A percentile compares a stretch with the other conserved stretches of the same genome.
phyloP scores from a whole-genome alignment of 2,113 vertebrate species.

The Alexandromys fortis region DNA sequence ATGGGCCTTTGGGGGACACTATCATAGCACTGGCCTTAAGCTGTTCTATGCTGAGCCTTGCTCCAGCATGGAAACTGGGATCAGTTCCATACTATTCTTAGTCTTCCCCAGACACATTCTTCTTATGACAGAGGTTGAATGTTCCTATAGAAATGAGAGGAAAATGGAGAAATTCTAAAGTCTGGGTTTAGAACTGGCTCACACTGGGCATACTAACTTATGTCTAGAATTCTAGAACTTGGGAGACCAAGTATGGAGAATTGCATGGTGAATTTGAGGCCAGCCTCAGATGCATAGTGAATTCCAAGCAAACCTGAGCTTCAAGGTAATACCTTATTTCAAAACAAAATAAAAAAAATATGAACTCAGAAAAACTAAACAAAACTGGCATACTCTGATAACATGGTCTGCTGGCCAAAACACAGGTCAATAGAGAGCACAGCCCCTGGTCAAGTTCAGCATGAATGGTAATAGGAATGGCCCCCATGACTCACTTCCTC shows the following conservation, averaged over 20 bases:
- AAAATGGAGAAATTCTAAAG: background rate
- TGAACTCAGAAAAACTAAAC: background rate
- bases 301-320: background rate
- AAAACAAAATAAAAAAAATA: background rate
- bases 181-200: background rate
- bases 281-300: background rate
- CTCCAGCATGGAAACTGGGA: background rate
- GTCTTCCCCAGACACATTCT: background rate
- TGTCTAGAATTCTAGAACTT: background rate
- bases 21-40: background rate
- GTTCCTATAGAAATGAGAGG: background rate
- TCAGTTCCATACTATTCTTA: background rate
- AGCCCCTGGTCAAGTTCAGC: background rate
- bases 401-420: background rate
- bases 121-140: background rate
- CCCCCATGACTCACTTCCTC: background rate
- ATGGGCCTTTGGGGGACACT: background rate
- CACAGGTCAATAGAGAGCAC: background rate
- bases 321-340: background rate
- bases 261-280: background rate
- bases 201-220: background rate
- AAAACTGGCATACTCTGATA: rapidly evolving
- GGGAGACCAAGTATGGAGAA: background rate
- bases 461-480: no score
- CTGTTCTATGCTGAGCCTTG: background rate